phyloP scores from a whole-genome alignment of 2,888 invertebrate species.

The Drosophila affinis region DNA sequence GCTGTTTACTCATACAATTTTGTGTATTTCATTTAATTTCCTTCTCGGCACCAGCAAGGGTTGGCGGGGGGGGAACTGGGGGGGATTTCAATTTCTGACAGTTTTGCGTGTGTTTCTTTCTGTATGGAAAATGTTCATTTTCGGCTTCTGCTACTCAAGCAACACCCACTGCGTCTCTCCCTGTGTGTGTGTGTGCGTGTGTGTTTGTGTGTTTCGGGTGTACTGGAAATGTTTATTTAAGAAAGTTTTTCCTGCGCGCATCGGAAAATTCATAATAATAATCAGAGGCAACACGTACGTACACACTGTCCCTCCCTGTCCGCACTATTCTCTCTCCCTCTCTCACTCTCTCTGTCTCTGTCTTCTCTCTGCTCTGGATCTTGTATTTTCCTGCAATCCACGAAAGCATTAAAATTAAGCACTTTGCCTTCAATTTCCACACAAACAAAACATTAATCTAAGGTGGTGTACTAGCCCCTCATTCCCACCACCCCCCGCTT shows the following conservation, averaged over 20 bases:
- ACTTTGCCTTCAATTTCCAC: slow-evolving; percentile 66
- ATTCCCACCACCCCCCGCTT: neutral
- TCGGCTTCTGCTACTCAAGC: slow-evolving; percentile 26
- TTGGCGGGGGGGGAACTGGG: slow-evolving; percentile 2
- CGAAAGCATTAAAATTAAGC: slow-evolving; percentile 71
- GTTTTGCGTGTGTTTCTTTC: slow-evolving; percentile 65
- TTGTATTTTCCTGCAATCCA: slow-evolving; percentile 63
- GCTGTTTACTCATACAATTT: slow-evolving; percentile 58
- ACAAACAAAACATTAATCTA: slow-evolving; percentile 74
- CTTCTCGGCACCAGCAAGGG: slow-evolving; percentile 50
- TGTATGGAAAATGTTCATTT: slow-evolving; percentile 58
- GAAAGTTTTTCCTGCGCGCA: slow-evolving; percentile 44
- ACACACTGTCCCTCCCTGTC: slow-evolving; percentile 17
- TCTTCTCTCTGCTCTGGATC: slow-evolving; percentile 13
- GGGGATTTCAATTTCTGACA: slow-evolving; percentile 71
- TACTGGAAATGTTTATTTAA: slow-evolving; percentile 70
- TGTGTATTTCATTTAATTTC: slow-evolving; percentile 71
- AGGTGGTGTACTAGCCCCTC: slow-evolving; percentile 44
- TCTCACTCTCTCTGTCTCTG: neutral
- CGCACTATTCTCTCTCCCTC: slow-evolving; percentile 2
- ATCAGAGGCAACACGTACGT: slow-evolving; percentile 29
- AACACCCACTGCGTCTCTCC: slow-evolving; percentile 25
- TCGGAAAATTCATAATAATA: slow-evolving; percentile 65
- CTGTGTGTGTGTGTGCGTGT: slow-evolving; percentile 18
- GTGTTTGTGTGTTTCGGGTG: slow-evolving; percentile 36